Percentiles rank a stretch among this genome's conserved stretches.
Evolutionary conservation across 2,888 invertebrate genomes (phyloP).

Genomic region (Balanococcus diminutus): DNA sequence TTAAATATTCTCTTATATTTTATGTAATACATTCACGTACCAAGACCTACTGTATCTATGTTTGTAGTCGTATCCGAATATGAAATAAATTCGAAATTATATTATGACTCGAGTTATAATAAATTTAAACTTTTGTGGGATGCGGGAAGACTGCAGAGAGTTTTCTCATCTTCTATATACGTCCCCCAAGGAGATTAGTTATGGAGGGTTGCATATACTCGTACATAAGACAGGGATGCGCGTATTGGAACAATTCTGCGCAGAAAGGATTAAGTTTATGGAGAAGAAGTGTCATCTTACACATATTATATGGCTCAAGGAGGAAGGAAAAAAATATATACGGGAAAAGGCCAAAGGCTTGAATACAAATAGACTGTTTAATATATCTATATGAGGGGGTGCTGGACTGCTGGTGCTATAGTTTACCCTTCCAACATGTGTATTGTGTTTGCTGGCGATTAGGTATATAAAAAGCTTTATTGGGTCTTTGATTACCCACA

Average conservation of each 20-base stretch:
- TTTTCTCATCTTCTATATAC: neutral
- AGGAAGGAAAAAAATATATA: neutral
- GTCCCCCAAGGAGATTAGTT: conserved; percentile 9
- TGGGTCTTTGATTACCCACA: conserved; percentile 32
- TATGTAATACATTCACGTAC: too few species aligned
- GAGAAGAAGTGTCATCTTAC: neutral
- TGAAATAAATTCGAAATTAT: neutral
- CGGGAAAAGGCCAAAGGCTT: neutral
- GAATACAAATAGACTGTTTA: conserved; percentile 32
- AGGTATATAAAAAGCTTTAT: neutral
- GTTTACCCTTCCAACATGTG: neutral
- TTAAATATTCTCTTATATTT: too few species aligned
- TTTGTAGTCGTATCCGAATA: neutral
- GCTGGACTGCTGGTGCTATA: neutral
- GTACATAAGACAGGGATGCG: neutral
- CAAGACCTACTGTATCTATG: too few species aligned
- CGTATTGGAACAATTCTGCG: neutral
- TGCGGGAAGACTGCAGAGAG: conserved; percentile 16
- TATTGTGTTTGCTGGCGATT: neutral
- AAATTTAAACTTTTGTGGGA: neutral
- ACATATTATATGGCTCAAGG: neutral
- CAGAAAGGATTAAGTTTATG: neutral
- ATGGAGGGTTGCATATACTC: neutral
- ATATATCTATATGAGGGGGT: conserved; percentile 23
- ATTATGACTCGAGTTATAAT: neutral